A percentile compares a stretch with the other conserved stretches of the same genome.
These are phyloP conservation scores for Carpatolechia fugitivella DNA, from an alignment of 2,888 invertebrate genomes.

Conservation along the genomic window DNA sequence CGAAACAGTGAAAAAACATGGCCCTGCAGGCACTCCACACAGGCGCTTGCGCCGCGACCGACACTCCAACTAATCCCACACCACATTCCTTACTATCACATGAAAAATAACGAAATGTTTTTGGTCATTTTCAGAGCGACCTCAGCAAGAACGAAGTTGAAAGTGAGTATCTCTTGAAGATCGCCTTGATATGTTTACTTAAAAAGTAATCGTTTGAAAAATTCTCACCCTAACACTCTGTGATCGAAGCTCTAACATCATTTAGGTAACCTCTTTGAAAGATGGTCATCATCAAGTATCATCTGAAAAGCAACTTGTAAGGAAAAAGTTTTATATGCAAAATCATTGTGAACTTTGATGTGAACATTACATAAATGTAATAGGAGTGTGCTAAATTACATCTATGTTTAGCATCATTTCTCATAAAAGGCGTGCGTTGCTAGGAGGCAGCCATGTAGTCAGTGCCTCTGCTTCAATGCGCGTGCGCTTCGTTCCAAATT, in stretches of 20 bases:
- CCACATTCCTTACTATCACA: conserved; percentile 43
- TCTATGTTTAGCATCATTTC: conserved; percentile 70
- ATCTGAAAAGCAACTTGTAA: too few species aligned
- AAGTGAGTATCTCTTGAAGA: conserved; percentile 83
- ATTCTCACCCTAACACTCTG: too few species aligned
- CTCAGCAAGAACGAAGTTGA: conserved; percentile 92
- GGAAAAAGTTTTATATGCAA: too few species aligned
- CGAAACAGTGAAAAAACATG: conserved; percentile 50
- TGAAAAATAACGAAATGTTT: conserved; percentile 67
- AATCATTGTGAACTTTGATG: neutral
- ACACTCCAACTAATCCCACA: conserved; percentile 42
- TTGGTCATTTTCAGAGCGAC: conserved; percentile 87
- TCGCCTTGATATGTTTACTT: neutral
- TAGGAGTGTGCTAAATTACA: conserved; percentile 41
- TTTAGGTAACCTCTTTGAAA: too few species aligned
- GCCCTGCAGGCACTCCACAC: conserved; percentile 34
- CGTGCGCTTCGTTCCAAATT: conserved; percentile 70
- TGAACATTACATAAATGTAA: conserved; percentile 40
- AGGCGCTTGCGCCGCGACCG: conserved; percentile 46
- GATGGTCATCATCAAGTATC: too few species aligned
- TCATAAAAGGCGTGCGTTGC: conserved; percentile 73
- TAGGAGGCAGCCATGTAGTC: conserved; percentile 53
- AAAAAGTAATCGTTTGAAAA: too few species aligned
- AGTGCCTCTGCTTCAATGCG: conserved; percentile 57
- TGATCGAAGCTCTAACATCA: too few species aligned